These are phyloP conservation scores for Brachylomia viminalis DNA, from an alignment of 2,888 invertebrate genomes.

Conservation along the genomic window DNA sequence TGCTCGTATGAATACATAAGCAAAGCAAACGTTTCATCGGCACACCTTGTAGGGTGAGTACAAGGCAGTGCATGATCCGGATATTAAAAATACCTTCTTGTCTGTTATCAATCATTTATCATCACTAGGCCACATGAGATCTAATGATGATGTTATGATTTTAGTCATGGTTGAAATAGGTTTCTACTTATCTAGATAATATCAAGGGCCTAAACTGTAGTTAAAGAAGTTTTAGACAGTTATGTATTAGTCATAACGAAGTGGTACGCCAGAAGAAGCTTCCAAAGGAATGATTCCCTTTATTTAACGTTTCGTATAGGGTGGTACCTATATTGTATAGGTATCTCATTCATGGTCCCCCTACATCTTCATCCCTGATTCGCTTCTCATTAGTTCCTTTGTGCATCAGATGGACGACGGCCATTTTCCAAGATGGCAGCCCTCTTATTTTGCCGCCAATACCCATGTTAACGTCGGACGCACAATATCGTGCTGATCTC, in stretches of 20 bases:
- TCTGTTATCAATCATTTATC: not conserved
- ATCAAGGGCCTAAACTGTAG: not conserved
- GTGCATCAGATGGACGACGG: constrained; percentile 64
- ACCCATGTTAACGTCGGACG: constrained; percentile 65
- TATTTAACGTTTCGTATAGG: not conserved
- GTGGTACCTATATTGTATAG: not conserved
- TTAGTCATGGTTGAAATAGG: not conserved
- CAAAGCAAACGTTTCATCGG: constrained; percentile 41
- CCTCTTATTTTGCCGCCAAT: constrained; percentile 59
- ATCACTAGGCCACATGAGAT: not conserved
- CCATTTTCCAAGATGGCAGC: constrained; percentile 70
- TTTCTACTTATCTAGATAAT: not conserved
- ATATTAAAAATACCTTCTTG: not conserved
- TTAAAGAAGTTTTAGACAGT: not conserved
- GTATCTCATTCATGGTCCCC: constrained; percentile 30
- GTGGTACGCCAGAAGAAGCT: not conserved
- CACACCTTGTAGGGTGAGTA: constrained; percentile 41
- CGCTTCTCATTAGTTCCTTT: constrained; percentile 72
- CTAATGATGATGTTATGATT: not conserved
- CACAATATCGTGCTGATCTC: constrained; percentile 60
- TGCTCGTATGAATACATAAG: constrained; percentile 41
- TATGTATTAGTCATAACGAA: not conserved
- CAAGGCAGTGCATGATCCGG: not conserved
- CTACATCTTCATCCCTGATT: constrained; percentile 57
- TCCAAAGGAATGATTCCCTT: too few species aligned